These are phyloP conservation scores for Germaria angustata DNA, from an alignment of 2,888 invertebrate species.

Conservation along the genomic window DNA sequence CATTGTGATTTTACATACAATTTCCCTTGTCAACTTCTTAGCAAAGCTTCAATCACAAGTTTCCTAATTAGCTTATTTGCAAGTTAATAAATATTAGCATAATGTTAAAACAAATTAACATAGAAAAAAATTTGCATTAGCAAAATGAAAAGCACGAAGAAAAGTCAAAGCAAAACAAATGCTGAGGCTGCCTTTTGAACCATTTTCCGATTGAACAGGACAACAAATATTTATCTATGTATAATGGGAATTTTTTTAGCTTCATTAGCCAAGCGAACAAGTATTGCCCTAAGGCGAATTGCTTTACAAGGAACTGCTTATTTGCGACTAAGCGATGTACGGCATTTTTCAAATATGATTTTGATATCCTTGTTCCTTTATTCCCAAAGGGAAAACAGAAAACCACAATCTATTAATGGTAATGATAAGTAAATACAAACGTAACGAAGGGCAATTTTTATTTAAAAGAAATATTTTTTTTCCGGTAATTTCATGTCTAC, in stretches of 20 bases:
- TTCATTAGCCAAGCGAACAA: conserved; percentile 25
- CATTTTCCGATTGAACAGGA: neutral
- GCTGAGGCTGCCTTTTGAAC: neutral
- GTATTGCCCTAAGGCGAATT: conserved; percentile 1
- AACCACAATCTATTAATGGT: neutral
- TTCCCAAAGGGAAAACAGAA: neutral
- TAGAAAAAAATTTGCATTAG: neutral
- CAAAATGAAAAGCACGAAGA: no score
- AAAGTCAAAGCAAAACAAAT: no score
- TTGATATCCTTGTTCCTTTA: neutral
- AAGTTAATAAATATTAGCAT: neutral
- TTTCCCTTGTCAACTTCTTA: neutral
- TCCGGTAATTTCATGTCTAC: no score
- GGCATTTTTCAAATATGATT: neutral
- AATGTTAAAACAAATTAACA: neutral
- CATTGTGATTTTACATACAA: neutral
- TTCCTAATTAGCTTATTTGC: neutral
- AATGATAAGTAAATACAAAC: neutral
- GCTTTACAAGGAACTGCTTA: neutral
- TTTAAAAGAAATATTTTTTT: no score
- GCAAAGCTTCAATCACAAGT: neutral
- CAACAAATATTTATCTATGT: conserved; percentile 18
- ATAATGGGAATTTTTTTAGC: conserved; percentile 16
- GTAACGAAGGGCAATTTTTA: no score
- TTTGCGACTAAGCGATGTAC: neutral